Evolutionary conservation across 2,113 vertebrate species (phyloP).

Genomic region (Cyphomyrus plagiostoma): DNA sequence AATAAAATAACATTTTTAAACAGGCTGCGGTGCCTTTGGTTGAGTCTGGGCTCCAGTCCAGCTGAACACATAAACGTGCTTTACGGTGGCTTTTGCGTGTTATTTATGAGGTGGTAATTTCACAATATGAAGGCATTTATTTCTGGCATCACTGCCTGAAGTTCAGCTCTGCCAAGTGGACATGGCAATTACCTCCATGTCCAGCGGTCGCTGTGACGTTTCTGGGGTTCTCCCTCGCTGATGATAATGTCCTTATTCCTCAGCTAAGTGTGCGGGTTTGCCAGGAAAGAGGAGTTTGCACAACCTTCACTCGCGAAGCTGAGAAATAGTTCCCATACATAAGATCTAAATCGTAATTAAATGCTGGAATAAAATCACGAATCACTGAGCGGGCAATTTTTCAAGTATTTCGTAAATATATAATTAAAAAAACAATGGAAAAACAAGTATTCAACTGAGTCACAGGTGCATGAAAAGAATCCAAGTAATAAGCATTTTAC

Average conservation of each 20-base stretch:
- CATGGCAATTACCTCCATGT: slow-evolving; percentile 12
- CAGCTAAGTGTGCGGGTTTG: neutral
- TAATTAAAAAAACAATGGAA: neutral
- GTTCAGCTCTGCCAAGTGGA: slow-evolving; percentile 23
- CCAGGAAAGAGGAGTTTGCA: neutral
- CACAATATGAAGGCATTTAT: slow-evolving; percentile 35
- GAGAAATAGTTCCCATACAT: neutral
- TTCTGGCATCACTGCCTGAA: slow-evolving; percentile 14
- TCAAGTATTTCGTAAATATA: neutral
- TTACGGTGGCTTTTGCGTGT: slow-evolving; percentile 32
- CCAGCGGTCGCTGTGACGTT: neutral
- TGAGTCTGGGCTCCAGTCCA: slow-evolving; percentile 12
- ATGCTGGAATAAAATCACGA: too few species aligned
- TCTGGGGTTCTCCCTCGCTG: neutral
- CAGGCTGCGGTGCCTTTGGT: neutral
- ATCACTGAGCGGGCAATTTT: neutral
- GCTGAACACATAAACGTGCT: slow-evolving; percentile 25
- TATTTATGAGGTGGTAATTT: slow-evolving; percentile 42
- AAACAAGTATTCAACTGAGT: too few species aligned
- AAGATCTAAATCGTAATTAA: neutral
- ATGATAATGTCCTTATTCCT: slow-evolving; percentile 11
- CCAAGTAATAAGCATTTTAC: neutral
- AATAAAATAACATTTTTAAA: neutral
- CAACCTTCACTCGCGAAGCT: neutral
- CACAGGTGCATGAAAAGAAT: too few species aligned